phyloP scores from a whole-genome alignment of 2,113 vertebrate genomes.

The Saccopteryx leptura region DNA sequence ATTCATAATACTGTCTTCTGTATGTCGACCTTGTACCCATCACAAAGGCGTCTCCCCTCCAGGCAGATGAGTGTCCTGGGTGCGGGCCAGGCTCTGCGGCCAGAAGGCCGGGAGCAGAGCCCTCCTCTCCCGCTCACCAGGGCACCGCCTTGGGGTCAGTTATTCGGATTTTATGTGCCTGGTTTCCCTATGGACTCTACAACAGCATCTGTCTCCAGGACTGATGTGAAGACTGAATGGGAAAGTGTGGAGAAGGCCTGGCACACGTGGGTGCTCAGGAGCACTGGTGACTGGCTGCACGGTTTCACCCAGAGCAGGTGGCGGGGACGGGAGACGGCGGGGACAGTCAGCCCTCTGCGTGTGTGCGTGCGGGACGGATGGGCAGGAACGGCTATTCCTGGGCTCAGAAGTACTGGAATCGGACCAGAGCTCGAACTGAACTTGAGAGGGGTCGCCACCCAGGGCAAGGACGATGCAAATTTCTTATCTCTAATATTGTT shows the following conservation, averaged over 20 bases:
- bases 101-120: fast-evolving
- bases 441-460: not conserved
- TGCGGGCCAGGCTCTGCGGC: fast-evolving
- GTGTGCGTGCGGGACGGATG: fast-evolving
- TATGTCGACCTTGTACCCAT: fast-evolving
- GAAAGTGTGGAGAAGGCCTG: not conserved
- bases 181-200: not conserved
- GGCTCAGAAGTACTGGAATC: not conserved
- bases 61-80: not conserved
- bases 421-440: not conserved
- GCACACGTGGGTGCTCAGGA: not conserved
- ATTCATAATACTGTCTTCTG: not conserved
- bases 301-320: fast-evolving
- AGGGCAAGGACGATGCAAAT: not conserved
- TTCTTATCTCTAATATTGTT: not conserved
- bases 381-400: not conserved
- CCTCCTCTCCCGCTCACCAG: fast-evolving
- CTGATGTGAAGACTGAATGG: not conserved
- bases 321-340: fast-evolving
- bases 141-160: not conserved
- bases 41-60: not conserved
- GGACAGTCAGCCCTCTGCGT: fast-evolving
- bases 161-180: not conserved
- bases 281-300: fast-evolving
- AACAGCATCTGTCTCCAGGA: too few species aligned